phyloP scores from a whole-genome alignment of 2,113 vertebrate species.

The Nesogale talazaci region DNA sequence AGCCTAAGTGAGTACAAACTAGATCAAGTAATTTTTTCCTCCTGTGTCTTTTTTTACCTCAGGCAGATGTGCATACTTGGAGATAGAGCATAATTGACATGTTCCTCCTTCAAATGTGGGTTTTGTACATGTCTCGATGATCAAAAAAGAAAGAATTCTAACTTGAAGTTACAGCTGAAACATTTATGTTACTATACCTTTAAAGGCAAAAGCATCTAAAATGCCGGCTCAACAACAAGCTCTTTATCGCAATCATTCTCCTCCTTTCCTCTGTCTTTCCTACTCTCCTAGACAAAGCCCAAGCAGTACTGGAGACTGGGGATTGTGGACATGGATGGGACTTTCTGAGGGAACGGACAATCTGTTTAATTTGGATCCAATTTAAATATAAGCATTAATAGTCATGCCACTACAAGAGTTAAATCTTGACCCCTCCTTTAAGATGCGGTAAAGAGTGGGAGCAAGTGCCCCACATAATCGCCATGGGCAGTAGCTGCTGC shows the following conservation, averaged over 20 bases:
- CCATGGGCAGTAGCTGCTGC: background rate
- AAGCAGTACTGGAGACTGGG: background rate
- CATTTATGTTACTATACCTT: slow-evolving; percentile 47
- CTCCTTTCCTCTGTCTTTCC: background rate
- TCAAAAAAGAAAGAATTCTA: slow-evolving; percentile 62
- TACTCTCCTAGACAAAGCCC: background rate
- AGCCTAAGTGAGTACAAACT: slow-evolving; percentile 61
- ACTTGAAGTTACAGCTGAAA: slow-evolving; percentile 57
- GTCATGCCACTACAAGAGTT: background rate
- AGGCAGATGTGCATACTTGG: slow-evolving; percentile 61
- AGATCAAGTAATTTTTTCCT: slow-evolving; percentile 66
- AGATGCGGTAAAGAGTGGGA: background rate
- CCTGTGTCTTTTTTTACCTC: slow-evolving; percentile 54
- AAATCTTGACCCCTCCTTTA: background rate
- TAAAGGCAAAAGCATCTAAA: slow-evolving; percentile 45
- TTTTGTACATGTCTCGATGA: slow-evolving; percentile 53
- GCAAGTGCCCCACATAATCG: background rate
- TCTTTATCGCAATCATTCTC: background rate
- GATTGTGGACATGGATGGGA: background rate
- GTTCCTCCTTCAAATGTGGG: slow-evolving; percentile 51
- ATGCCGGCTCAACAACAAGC: background rate
- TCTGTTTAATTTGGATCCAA: background rate
- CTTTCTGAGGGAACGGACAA: background rate
- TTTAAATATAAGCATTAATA: background rate
- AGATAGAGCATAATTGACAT: slow-evolving; percentile 56